phyloP scores from a whole-genome alignment of 2,888 invertebrate genomes.

The Trilocha varians region DNA sequence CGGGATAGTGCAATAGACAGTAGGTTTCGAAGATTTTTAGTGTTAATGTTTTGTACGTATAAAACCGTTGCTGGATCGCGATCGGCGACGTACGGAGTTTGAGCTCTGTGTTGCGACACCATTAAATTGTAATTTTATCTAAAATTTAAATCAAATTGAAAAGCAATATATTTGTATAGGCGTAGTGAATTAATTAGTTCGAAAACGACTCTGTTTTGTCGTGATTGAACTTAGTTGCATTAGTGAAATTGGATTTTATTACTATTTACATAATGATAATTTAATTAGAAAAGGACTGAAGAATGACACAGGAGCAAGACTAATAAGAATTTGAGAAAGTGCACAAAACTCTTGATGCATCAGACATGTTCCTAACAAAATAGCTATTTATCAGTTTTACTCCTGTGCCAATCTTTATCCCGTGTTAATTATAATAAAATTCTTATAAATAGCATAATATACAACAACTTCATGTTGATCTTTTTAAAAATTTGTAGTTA shows the following conservation, averaged over 20 bases:
- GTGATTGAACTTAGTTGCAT: too few species aligned
- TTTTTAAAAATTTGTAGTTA: background rate
- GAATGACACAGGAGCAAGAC: too few species aligned
- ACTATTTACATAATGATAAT: background rate
- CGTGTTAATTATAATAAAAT: too few species aligned
- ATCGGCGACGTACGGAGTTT: background rate
- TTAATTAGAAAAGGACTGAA: background rate
- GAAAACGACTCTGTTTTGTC: background rate
- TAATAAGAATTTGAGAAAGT: too few species aligned
- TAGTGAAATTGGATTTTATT: background rate
- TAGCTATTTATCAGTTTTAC: too few species aligned
- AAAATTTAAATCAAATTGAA: background rate
- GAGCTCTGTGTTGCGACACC: background rate
- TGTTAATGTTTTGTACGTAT: slow-evolving; percentile 1
- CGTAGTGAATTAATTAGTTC: background rate
- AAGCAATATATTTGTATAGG: background rate
- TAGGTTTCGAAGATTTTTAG: background rate
- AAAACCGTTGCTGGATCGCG: background rate
- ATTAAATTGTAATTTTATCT: background rate
- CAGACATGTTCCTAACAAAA: too few species aligned
- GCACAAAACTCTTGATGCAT: too few species aligned
- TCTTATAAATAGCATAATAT: too few species aligned
- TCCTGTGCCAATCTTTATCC: too few species aligned
- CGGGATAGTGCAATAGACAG: slow-evolving; percentile 66
- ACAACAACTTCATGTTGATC: too few species aligned